Base-by-base conservation (phyloP, 2,797 vertebrate species). In the Sebastes itinus region DNA sequence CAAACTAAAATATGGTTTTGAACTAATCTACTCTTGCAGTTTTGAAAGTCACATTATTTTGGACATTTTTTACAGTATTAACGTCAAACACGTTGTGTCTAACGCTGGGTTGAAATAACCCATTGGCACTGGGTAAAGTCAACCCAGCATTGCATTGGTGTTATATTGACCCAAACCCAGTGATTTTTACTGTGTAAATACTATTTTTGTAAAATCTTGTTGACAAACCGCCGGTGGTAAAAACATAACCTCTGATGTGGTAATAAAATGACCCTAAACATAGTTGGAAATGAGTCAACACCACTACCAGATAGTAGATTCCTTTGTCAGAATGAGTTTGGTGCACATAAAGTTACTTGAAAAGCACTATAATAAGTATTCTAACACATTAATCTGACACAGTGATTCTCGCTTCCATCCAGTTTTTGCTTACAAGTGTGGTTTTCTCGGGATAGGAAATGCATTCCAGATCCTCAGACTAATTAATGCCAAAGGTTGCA, bases 401-500 rank as follows among this genome's bases (percentile, higher is more conserved):
- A 33, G 32, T 33, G 60, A 20, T 33, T 62, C 60, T 62, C 32
- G 30, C 30, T 61, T 32, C 28, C 60, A n/a, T 61, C 20, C 35
- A 5, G 12, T 18, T 77, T 28, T 16, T 42, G 25, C 30, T 70
- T 38, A 35, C 35, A 61, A 14, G 22, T 18, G 32, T 62, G 77
- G 75, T 78, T 84, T 68, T 13, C 66, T 63, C 3, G 16, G 5
- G 6, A 61, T 25, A n/a, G 20, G 49, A 14, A 28, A 59, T 59
- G 25, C 8, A 33, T 32, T 0, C 49, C 20, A 22, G 20, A 64
- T 63, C 23, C 7, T 66, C 5, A 1, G 18, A 71, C 59, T 75
- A 72, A 75, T 78, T 79, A 66, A 69, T 7, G 11, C 8, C 32
- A 65, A 58, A 68, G 62, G 78, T 67, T 72, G 25, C 23, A 10